Base-by-base conservation (phyloP, 2,113 vertebrate genomes). In the Myrmecobius fasciatus region DNA sequence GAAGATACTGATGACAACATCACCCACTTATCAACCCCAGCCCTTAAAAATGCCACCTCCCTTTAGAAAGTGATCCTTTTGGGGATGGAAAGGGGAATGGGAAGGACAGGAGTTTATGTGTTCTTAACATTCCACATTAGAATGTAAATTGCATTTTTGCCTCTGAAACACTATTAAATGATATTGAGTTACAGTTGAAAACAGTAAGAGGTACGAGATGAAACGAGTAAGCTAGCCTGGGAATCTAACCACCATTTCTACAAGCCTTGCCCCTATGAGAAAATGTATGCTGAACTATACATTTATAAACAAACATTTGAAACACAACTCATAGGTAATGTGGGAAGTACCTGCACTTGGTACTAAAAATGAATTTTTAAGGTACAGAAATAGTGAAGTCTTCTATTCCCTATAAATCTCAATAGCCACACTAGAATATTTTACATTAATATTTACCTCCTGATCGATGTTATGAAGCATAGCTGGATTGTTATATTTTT, bases 401-500 rank as follows among this genome's bases (percentile, higher is more conserved):
- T 93, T 88, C 91, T 53, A 92, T 54, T 1, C 52, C 25, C 52
- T 54, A 17, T 51, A 89, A 25, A 51, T 0, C 52, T 92, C 51
- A 91, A 54, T 56, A 90, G 47, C 25, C 3, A 88, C 26, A 31
- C n/a, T 48, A 47, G 89, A 92, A 47, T 1, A 83, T 83, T 11
- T 12, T 9, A 48, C 8, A 3, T 25, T 92, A 22, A 52, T 48
- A 24, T 94, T 98, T 98, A 99, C 99, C 99, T 99, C 99, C 98
- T 99, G 99, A 98, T 99, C 99, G 67, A 99, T 99, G 99, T 99
- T 99, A 98, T 99, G 99, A 97, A 99, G 99, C 99, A 99, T 99
- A 95, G 99, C 99, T 90, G 99, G 99, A 98, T 99, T 99, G 98
- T 99, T 99, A 89, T 99, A 99, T 98, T 99, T 99, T 98, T 99